Conservation (phyloP, 1,140 invertebrate species). For the Charaxes varanes region DNA sequence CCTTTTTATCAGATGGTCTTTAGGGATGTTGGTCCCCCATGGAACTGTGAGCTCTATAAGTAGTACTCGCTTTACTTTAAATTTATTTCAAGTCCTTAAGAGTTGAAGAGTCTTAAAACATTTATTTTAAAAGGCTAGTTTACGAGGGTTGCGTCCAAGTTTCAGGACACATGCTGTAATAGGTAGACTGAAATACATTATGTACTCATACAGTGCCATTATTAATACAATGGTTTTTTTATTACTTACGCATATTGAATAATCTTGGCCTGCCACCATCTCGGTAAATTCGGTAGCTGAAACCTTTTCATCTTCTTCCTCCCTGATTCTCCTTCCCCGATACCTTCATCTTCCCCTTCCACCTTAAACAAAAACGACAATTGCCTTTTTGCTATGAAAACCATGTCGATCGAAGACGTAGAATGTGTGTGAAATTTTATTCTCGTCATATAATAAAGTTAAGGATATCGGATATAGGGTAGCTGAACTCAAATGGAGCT, state of each 20-base stretch:
- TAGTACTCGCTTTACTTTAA: too few species aligned
- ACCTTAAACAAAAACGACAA: conserved; percentile 26
- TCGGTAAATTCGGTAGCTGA: conserved; percentile 51
- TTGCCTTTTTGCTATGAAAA: not conserved
- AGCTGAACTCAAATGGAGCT: too few species aligned
- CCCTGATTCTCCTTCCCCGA: conserved; percentile 43
- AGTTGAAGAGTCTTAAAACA: too few species aligned
- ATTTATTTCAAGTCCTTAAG: too few species aligned
- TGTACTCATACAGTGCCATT: not conserved
- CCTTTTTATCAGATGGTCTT: too few species aligned
- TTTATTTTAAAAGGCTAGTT: too few species aligned
- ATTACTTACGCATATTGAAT: conserved; percentile 68
- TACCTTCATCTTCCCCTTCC: conserved; percentile 59
- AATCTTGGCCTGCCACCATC: conserved; percentile 65
- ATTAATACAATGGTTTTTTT: not conserved
- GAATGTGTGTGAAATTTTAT: too few species aligned
- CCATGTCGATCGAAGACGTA: too few species aligned
- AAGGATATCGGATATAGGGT: too few species aligned
- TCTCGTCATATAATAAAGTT: too few species aligned
- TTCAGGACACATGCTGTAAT: not conserved
- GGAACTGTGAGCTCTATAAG: too few species aligned
- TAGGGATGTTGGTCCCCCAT: too few species aligned
- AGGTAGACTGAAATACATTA: not conserved
- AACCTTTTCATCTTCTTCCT: conserved; percentile 60
- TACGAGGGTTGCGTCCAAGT: not conserved